Percentiles rank a stretch among this genome's conserved stretches.
Conservation (phyloP, 2,113 vertebrate genomes). For the Megaceryle maxima region DNA sequence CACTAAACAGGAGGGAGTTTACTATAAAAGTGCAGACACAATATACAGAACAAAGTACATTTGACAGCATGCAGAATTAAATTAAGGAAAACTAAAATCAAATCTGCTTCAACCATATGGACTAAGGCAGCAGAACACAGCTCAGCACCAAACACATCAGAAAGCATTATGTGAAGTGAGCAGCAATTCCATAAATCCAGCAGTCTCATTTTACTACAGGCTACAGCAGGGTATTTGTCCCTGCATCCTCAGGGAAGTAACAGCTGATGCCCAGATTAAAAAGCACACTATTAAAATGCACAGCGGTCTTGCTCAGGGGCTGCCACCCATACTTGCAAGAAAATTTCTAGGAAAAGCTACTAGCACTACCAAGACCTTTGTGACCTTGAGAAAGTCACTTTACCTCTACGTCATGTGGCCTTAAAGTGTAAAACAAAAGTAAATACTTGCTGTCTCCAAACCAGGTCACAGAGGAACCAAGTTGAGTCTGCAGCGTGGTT, state of each 20-base stretch:
- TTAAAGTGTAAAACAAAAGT: background rate
- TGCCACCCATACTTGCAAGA: background rate
- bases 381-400: background rate
- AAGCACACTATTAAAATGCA: background rate
- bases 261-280: background rate
- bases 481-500: background rate
- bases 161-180: conserved; percentile 53
- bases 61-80: conserved; percentile 63
- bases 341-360: background rate
- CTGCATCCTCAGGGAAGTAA: background rate
- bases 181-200: conserved; percentile 41
- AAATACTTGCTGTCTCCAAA: conserved; percentile 13
- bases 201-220: background rate
- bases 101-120: conserved; percentile 61
- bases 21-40: conserved; percentile 32
- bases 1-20: conserved; percentile 33
- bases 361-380: background rate
- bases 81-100: conserved; percentile 61
- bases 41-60: conserved; percentile 54
- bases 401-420: background rate
- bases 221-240: background rate
- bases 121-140: conserved; percentile 47
- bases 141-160: conserved; percentile 52
- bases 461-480: background rate
- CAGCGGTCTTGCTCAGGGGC: background rate